These are phyloP conservation scores for Piezodorus guildinii DNA, from an alignment of 1,140 invertebrate genomes.

Conservation along the genomic window DNA sequence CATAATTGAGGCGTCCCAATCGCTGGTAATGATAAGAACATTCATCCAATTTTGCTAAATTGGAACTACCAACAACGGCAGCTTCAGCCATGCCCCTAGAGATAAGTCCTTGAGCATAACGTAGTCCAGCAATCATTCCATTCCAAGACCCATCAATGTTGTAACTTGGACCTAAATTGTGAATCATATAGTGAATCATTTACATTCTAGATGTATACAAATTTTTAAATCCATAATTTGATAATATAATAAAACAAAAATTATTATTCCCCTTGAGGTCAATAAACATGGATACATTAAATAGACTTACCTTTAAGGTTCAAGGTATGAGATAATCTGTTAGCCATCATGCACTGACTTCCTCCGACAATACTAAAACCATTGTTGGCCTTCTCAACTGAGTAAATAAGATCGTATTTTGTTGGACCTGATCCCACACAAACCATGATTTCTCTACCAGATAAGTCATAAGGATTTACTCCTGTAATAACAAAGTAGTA, in stretches of 20 bases:
- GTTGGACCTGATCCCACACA: not conserved
- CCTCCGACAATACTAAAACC: not conserved
- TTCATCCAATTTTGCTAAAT: slow-evolving; percentile 48
- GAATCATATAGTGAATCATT: not conserved
- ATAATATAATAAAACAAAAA: too few species aligned
- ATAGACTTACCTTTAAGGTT: not conserved
- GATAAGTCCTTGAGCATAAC: slow-evolving; percentile 36
- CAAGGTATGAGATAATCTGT: not conserved
- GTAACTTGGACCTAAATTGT: not conserved
- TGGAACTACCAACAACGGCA: slow-evolving; percentile 53
- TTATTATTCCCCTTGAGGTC: not conserved
- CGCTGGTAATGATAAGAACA: slow-evolving; percentile 45
- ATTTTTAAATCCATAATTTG: too few species aligned
- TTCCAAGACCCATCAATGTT: slow-evolving; percentile 2
- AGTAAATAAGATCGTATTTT: not conserved
- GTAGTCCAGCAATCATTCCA: not conserved
- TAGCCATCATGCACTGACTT: not conserved
- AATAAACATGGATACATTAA: not conserved
- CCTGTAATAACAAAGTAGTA: too few species aligned
- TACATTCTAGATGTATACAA: too few species aligned
- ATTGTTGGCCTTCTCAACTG: not conserved
- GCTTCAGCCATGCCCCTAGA: slow-evolving; percentile 49
- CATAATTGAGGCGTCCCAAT: slow-evolving; percentile 48
- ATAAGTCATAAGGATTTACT: too few species aligned
- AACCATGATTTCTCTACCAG: not conserved